phyloP scores from a whole-genome alignment of 2,113 vertebrate species.

The Pachycephala philippinensis region DNA sequence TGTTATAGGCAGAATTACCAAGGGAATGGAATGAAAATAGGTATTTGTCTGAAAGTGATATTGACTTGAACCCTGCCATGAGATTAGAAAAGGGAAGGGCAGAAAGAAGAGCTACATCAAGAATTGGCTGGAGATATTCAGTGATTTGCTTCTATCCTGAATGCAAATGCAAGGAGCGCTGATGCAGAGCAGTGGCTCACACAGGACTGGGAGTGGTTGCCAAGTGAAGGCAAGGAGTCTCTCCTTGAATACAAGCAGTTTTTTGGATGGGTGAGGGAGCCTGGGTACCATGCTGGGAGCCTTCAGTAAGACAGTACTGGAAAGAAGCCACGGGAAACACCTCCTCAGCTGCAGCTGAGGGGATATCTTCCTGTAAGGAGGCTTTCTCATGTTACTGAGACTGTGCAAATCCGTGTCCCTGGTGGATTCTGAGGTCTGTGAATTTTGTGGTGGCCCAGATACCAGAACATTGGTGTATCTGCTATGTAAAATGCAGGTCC shows the following conservation, averaged over 20 bases:
- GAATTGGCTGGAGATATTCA: not conserved
- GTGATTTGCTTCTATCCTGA: not conserved
- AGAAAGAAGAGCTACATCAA: not conserved
- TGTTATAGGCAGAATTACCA: not conserved
- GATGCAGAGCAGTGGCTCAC: not conserved
- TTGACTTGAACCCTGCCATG: not conserved
- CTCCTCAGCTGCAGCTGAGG: not conserved
- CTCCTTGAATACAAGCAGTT: accelerated
- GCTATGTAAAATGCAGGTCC: not conserved
- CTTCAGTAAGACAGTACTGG: not conserved
- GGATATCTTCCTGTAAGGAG: not conserved
- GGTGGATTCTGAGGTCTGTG: not conserved
- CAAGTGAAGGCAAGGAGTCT: not conserved
- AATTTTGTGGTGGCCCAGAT: not conserved
- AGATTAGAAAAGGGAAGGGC: not conserved
- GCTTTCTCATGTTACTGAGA: not conserved
- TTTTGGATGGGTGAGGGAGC: not conserved
- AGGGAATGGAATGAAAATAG: not conserved
- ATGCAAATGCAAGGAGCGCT: not conserved
- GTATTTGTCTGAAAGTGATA: not conserved
- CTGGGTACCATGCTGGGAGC: not conserved
- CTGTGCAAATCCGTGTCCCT: not conserved
- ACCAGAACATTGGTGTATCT: accelerated
- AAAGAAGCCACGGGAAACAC: not conserved
- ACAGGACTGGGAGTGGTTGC: not conserved